Conservation (phyloP, 2,888 invertebrate species). For the Augochlorella aurata region DNA sequence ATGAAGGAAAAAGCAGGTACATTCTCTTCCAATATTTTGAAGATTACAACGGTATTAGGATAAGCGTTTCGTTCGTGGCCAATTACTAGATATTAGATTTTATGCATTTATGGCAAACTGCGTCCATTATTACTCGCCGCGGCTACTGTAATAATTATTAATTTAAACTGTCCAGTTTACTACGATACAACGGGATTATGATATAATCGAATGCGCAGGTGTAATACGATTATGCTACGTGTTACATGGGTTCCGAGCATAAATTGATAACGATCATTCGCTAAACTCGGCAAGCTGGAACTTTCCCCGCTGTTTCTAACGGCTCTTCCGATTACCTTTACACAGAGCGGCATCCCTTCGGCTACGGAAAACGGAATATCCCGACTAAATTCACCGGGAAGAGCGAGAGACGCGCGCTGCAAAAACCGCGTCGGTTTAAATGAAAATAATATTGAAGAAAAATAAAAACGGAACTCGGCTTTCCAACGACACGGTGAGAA, state of each 20-base stretch:
- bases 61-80: neutral
- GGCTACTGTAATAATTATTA: neutral
- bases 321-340: neutral
- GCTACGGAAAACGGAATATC: neutral
- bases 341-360: neutral
- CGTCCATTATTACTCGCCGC: neutral
- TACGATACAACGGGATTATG: neutral
- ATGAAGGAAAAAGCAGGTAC: no score
- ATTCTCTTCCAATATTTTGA: no score
- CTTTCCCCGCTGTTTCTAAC: neutral
- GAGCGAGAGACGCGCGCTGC: neutral
- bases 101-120: neutral
- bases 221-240: neutral
- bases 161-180: neutral
- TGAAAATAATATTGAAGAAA: constrained; percentile 4
- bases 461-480: neutral
- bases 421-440: neutral
- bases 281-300: neutral
- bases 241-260: neutral
- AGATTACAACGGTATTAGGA: neutral
- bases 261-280: no score
- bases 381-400: neutral
- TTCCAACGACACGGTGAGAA: neutral
- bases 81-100: neutral
- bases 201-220: neutral